phyloP scores from a whole-genome alignment of 1,140 invertebrate species.

The Calycopis cecrops region DNA sequence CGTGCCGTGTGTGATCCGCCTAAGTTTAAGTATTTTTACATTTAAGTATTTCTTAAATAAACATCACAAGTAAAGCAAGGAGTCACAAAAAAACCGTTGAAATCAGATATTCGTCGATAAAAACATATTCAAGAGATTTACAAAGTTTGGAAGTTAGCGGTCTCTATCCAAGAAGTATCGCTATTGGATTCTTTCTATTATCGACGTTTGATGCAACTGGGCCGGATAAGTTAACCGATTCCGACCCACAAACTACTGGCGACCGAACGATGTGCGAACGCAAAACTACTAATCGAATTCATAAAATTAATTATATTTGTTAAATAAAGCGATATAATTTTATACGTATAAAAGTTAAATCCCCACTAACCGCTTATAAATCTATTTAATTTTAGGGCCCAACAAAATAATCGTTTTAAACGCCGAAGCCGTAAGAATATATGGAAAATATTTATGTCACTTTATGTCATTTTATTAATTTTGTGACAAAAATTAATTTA shows the following conservation, averaged over 20 bases:
- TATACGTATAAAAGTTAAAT: too few relatives aligned
- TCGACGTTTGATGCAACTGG: slow-evolving; percentile 55
- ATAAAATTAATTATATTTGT: slow-evolving; percentile 3
- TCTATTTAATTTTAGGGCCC: too few relatives aligned
- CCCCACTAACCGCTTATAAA: too few relatives aligned
- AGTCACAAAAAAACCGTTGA: not conserved
- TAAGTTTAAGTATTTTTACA: too few relatives aligned
- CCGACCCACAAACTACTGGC: slow-evolving; percentile 34
- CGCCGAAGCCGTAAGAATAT: too few relatives aligned
- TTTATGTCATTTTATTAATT: too few relatives aligned
- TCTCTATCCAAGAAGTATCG: slow-evolving; percentile 46
- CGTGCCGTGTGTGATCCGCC: too few relatives aligned
- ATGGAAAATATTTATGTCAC: too few relatives aligned
- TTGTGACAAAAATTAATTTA: too few relatives aligned
- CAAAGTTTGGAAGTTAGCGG: slow-evolving; percentile 40
- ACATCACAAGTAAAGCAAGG: too few relatives aligned
- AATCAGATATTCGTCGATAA: not conserved
- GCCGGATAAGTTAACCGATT: slow-evolving; percentile 37
- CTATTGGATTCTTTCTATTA: slow-evolving; percentile 52
- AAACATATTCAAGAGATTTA: not conserved
- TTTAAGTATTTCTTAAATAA: too few relatives aligned
- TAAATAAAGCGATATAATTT: not conserved
- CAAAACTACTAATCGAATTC: slow-evolving; percentile 3
- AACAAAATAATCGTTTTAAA: too few relatives aligned
- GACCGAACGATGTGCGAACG: not conserved